phyloP scores from a whole-genome alignment of 2,113 vertebrate species.

The Cyprinodon brontotheroides region DNA sequence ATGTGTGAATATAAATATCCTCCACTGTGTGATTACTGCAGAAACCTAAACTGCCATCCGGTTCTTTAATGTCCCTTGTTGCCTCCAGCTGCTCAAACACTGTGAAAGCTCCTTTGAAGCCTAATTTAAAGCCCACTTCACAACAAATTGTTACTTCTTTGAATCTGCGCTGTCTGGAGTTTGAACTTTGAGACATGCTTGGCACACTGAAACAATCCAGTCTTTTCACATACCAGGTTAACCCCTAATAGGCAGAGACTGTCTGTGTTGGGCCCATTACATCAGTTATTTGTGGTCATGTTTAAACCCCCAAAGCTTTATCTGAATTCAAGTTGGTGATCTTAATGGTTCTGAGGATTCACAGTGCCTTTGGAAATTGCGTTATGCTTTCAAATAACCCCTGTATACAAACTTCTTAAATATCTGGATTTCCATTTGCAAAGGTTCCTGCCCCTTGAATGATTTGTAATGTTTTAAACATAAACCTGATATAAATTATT shows the following conservation, averaged over 20 bases:
- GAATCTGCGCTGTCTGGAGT: neutral
- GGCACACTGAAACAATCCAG: neutral
- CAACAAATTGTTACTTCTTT: constrained; percentile 5
- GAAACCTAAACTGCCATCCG: constrained; percentile 24
- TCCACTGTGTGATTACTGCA: constrained; percentile 34
- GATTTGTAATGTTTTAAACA: neutral
- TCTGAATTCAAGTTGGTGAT: neutral
- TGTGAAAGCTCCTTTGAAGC: constrained; percentile 2
- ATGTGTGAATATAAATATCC: constrained; percentile 46
- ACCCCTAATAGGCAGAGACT: constrained; percentile 10
- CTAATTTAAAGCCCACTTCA: constrained; percentile 15
- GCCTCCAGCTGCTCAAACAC: neutral
- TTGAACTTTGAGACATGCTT: neutral
- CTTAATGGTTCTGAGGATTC: neutral
- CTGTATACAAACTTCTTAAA: neutral
- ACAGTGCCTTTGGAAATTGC: neutral
- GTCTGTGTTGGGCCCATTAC: neutral
- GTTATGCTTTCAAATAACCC: neutral
- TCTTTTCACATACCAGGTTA: neutral
- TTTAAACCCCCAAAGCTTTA: neutral
- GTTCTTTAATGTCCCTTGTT: constrained; percentile 5
- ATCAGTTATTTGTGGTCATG: neutral
- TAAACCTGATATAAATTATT: no score
- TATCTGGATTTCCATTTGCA: neutral
- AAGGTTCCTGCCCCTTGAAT: neutral